A percentile compares a stretch with the other conserved stretches of the same genome.
phyloP scores from a whole-genome alignment of 2,888 invertebrate genomes.

The Tridacna gigas region DNA sequence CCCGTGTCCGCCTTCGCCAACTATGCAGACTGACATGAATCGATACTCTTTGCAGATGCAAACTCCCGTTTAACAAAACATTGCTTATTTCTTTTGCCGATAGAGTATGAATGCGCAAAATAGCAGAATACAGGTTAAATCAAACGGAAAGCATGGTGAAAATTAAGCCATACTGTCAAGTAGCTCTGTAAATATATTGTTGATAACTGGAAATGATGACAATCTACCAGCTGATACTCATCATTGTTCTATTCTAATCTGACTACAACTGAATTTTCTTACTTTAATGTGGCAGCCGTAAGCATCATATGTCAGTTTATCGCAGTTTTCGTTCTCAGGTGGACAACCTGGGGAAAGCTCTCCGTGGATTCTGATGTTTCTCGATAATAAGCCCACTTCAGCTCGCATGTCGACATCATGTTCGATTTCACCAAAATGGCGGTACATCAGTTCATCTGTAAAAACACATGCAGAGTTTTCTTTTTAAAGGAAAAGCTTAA shows the following conservation, averaged over 20 bases:
- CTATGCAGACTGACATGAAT: too few relatives aligned
- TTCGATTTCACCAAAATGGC: constrained; percentile 57
- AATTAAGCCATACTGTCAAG: too few relatives aligned
- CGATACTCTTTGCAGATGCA: too few relatives aligned
- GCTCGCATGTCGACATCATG: constrained; percentile 54
- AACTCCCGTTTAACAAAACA: too few relatives aligned
- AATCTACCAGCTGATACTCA: not conserved
- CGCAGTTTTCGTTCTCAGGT: constrained; percentile 44
- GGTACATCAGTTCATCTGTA: constrained; percentile 44
- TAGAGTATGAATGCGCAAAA: too few relatives aligned
- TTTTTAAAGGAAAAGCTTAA: not conserved
- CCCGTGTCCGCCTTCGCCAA: too few relatives aligned
- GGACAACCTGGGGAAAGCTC: constrained; percentile 40
- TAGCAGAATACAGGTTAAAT: too few relatives aligned
- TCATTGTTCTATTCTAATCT: not conserved
- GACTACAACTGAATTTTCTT: not conserved
- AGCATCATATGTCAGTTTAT: constrained; percentile 25
- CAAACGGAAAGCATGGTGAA: too few relatives aligned
- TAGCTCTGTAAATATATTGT: not conserved
- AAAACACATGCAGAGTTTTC: not conserved
- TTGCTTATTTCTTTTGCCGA: too few relatives aligned
- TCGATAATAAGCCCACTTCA: constrained; percentile 46
- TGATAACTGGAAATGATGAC: not conserved
- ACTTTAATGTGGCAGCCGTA: constrained; percentile 52
- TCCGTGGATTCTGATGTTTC: constrained; percentile 54